A percentile compares a stretch with the other conserved stretches of the same genome.
Evolutionary conservation across 2,113 vertebrate species (phyloP).

Genomic region (Oreochromis spilurus): DNA sequence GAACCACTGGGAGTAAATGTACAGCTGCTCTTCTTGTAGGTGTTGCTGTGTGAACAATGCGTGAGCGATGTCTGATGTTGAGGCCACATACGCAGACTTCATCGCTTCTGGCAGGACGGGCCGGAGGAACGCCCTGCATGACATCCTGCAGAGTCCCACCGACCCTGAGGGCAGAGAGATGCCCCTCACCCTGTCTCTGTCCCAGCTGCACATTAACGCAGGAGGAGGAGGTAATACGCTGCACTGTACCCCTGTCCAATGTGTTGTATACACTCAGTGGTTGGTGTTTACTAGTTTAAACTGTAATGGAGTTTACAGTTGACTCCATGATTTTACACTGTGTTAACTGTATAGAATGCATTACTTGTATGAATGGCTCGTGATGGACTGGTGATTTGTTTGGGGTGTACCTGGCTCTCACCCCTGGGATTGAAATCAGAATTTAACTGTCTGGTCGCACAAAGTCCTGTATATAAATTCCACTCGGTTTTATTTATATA

Average conservation of each 20-base stretch:
- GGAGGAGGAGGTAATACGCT: conserved; percentile 70
- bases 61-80: conserved; percentile 96
- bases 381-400: neutral
- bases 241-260: neutral
- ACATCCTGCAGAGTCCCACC: conserved; percentile 90
- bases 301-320: neutral
- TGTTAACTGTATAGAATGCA: neutral
- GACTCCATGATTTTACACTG: neutral
- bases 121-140: conserved; percentile 92
- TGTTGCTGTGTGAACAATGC: conserved; percentile 87
- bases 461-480: neutral
- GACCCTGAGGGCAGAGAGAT: conserved; percentile 84
- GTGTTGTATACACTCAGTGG: neutral
- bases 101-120: conserved; percentile 95
- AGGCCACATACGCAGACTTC: conserved; percentile 97
- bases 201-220: conserved; percentile 89
- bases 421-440: neutral
- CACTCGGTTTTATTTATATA: neutral
- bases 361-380: neutral
- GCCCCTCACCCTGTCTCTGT: conserved; percentile 85
- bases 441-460: neutral
- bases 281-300: neutral
- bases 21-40: conserved; percentile 47
- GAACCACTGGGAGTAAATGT: neutral
- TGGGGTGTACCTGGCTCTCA: neutral